Evolutionary conservation across 1,140 invertebrate species (phyloP).

Genomic region (Drosophila hydei): DNA sequence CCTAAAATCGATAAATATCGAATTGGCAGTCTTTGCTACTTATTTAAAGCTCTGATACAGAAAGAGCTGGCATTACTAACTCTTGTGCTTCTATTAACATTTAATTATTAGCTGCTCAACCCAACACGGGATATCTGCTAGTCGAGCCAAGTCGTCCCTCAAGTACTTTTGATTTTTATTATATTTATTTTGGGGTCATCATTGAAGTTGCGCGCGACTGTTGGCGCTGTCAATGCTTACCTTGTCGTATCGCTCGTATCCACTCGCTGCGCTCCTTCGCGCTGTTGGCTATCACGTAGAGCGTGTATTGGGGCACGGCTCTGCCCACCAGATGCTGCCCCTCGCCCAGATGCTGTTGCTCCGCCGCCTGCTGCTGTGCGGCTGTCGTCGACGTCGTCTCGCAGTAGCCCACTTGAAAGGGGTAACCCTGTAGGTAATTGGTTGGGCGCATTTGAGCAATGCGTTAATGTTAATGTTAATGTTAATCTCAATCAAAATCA

Average conservation of each 20-base stretch:
- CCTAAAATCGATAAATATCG: no score
- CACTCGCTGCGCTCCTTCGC: conserved; percentile 90
- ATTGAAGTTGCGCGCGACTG: conserved; percentile 7
- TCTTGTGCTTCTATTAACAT: no score
- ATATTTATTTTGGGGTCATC: conserved; percentile 48
- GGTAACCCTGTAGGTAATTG: conserved; percentile 84
- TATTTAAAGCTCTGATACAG: neutral
- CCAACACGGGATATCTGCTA: neutral
- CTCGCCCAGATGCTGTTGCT: conserved; percentile 47
- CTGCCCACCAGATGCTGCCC: conserved; percentile 70
- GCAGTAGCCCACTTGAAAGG: conserved; percentile 90
- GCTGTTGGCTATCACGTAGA: conserved; percentile 90
- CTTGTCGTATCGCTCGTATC: conserved; percentile 90
- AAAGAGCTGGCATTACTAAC: neutral
- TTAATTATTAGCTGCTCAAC: no score
- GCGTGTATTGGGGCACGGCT: conserved; percentile 87
- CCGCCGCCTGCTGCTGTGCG: conserved; percentile 30
- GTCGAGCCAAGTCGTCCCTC: neutral
- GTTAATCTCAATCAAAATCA: conserved; percentile 49
- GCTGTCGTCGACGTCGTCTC: conserved; percentile 80
- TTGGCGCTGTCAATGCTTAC: conserved; percentile 84
- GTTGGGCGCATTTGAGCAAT: conserved; percentile 9
- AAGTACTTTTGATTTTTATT: neutral
- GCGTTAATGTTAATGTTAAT: conserved; percentile 36
- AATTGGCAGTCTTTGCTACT: no score